These are phyloP conservation scores for Drosophila repleta DNA, from an alignment of 1,140 invertebrate species.

Conservation along the genomic window DNA sequence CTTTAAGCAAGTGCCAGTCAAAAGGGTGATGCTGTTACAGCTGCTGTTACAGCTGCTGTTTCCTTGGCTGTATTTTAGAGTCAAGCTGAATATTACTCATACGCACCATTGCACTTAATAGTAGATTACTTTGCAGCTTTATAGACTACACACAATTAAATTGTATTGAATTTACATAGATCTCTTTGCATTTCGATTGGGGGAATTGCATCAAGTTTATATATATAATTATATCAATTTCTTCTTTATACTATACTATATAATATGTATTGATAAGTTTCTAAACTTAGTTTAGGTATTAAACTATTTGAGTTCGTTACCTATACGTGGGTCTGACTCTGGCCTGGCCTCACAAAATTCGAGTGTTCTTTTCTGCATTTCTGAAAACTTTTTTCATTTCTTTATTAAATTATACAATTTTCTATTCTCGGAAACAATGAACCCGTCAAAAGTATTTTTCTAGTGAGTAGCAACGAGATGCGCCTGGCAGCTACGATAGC, in stretches of 20 bases:
- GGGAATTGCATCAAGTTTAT: not conserved
- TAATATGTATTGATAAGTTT: too few relatives aligned
- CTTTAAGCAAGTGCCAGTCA: too few relatives aligned
- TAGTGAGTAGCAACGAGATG: not conserved
- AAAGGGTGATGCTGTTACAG: too few relatives aligned
- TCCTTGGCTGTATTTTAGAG: slow-evolving; percentile 32
- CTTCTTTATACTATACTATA: too few relatives aligned
- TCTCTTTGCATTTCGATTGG: slow-evolving; percentile 49
- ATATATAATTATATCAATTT: too few relatives aligned
- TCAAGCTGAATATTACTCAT: slow-evolving; percentile 73
- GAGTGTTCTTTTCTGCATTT: not conserved
- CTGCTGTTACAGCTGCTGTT: slow-evolving; percentile 9
- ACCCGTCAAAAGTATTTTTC: slow-evolving; percentile 2
- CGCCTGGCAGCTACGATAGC: slow-evolving; percentile 1
- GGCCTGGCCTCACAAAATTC: not conserved
- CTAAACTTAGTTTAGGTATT: too few relatives aligned
- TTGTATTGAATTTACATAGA: slow-evolving; percentile 76
- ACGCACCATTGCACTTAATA: slow-evolving; percentile 75
- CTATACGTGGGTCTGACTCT: too few relatives aligned
- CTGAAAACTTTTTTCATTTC: not conserved
- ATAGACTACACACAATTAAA: slow-evolving; percentile 50
- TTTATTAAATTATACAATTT: not conserved
- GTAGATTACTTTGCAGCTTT: too few relatives aligned
- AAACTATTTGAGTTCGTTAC: too few relatives aligned
- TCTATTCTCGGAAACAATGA: slow-evolving; percentile 4